Percentiles rank a stretch among this genome's conserved stretches.
These are phyloP conservation scores for Morpho helenor DNA, from an alignment of 2,888 invertebrate species.

Conservation along the genomic window DNA sequence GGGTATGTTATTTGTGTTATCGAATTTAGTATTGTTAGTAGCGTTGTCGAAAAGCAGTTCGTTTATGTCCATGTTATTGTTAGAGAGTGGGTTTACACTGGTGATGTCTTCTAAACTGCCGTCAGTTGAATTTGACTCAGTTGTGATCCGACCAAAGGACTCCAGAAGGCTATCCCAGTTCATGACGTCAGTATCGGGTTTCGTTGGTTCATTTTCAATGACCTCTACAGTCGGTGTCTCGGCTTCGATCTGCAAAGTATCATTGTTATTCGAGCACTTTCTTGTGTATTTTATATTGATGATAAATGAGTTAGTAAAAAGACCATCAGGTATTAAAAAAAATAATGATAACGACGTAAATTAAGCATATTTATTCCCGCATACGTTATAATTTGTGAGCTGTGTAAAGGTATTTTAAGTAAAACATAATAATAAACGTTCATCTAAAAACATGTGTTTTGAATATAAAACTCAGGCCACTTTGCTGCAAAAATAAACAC, in stretches of 20 bases:
- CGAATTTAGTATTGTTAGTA: conserved; percentile 45
- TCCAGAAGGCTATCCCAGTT: conserved; percentile 70
- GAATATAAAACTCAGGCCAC: too few species aligned
- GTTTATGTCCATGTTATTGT: conserved; percentile 58
- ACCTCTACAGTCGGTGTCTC: conserved; percentile 39
- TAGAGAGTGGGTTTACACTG: conserved; percentile 40
- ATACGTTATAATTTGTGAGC: not conserved
- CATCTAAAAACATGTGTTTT: too few species aligned
- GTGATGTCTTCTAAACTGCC: conserved; percentile 61
- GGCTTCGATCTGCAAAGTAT: conserved; percentile 43
- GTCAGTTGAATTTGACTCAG: conserved; percentile 66
- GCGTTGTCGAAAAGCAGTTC: conserved; percentile 61
- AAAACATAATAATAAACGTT: too few species aligned
- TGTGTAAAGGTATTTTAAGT: not conserved
- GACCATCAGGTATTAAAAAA: too few species aligned
- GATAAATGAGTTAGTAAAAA: too few species aligned
- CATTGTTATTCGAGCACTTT: not conserved
- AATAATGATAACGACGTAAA: not conserved
- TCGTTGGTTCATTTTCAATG: conserved; percentile 33
- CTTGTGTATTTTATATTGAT: too few species aligned
- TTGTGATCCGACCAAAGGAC: conserved; percentile 67
- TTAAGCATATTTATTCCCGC: conserved; percentile 11
- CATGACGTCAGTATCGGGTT: conserved; percentile 48
- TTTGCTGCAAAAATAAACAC: too few species aligned
- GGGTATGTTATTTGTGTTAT: conserved; percentile 39